Evolutionary conservation across 2,797 vertebrate species (phyloP), one percentile per base, ranked within the genome.

Genomic region (Pangasius djambal): DNA sequence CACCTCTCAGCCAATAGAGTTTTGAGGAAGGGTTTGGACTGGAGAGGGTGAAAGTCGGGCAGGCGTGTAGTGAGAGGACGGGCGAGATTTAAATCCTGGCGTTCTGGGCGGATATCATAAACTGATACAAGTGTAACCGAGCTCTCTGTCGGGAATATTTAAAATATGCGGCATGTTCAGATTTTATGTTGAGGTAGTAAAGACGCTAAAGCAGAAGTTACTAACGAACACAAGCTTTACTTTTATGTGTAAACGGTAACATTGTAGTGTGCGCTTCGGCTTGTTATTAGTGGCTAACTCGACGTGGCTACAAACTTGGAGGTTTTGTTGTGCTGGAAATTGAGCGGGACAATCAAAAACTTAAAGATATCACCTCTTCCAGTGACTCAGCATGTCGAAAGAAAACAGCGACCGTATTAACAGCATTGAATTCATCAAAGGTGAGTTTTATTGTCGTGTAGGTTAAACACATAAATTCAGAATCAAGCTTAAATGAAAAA

Each of bases 341-440:
- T 78, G 1, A 78, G 28, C 48, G 6, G 12, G 1, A 31, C 12
- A 1, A 1, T 22, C n/a, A 59, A 4, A 59, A 31, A 31, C 50
- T 37, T 15, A 0, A 2, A 40, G 12, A 6, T 82, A 61, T 37
- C 2, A 37, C 55, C 1, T 25, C 15, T 31, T 31, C 34, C 15
- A 34, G 18, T 9, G 69, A 20, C 22, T 86, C 85, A 75, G 6
- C 13, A 86, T 90, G 89, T 82, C 72, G 20, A 83, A 87, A 77
- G 93, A 94, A 75, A 95, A 95, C 90, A 93, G 94, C 72, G 92
- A 95, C 88, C 91, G 92, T 8, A 90, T 92, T 2, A 95, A 93
- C 92, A 92, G 92, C 63, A 65, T 95, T 70, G 96, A 96, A 90
- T 92, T 97, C 63, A 86, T 95, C 85, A 94, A 94, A 90, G 96